Evolutionary conservation across 2,797 vertebrate species (phyloP), one percentile per base, ranked within the genome.

Genomic region (Molossus alvarezi): DNA sequence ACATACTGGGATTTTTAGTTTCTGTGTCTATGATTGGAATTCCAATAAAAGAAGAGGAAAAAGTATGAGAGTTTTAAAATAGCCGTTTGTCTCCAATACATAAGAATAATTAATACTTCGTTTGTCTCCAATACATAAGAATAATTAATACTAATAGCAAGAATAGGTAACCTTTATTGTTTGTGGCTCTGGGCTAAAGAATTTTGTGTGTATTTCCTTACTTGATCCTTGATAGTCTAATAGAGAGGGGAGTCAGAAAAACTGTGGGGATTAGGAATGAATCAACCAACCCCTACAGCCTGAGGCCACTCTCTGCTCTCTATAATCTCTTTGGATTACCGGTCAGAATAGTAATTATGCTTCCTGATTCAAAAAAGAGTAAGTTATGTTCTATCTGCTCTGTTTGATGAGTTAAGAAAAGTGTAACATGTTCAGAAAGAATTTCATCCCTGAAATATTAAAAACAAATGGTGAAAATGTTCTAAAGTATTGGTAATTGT

Each of bases 151-250:
- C 17, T 13, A 41, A 81, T 27, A 48, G 41, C 17, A 81, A 20
- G n/a, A 33, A n/a, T 11, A 91, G 25, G 37, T 95, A 69, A 51
- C n/a, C 51, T 88, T 86, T 55, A 69, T n/a, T 65, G 2, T 85
- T 91, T 85, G 55, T 65, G 73, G 57, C 14, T 81, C 53, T 64
- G 14, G 10, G 45, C 11, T 20, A 53, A 86, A 81, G 69, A 6
- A 51, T 17, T 62, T 53, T 95, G 75, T 91, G 82, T 0, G 7
- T 77, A 75, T 97, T 97, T 97, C 51, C 85, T 89, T 94, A 53
- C 51, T 72, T 41, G 20, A 53, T 25, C 76, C 57, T 77, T 72
- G 82, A 9, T 67, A 60, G 37, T 79, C 88, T 71, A 48, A 48
- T 25, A 72, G 62, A 41, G 55, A 77, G 27, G 23, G 14, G 27